Evolutionary conservation across 2,797 vertebrate genomes (phyloP).

Genomic region (Macrochelys suwanniensis): DNA sequence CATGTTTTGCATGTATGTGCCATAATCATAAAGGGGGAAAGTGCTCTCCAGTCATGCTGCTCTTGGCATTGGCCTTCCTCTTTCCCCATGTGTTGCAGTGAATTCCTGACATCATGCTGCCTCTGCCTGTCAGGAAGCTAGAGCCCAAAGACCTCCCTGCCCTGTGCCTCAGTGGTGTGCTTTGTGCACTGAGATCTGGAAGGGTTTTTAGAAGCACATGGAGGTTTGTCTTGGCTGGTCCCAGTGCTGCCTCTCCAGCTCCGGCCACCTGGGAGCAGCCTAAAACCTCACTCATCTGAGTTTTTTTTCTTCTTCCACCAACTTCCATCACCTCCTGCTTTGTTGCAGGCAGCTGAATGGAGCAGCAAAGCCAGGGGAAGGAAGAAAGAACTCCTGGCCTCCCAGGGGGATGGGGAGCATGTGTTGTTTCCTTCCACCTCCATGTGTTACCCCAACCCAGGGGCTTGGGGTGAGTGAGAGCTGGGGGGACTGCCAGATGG

Average conservation of each 20-base stretch:
- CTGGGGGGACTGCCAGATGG: not conserved
- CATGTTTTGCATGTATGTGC: not conserved
- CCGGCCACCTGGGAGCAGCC: not conserved
- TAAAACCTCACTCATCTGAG: not conserved
- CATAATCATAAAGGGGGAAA: not conserved
- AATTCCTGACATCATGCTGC: not conserved
- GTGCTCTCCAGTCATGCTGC: not conserved
- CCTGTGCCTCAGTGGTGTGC: not conserved
- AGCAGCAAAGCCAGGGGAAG: not conserved
- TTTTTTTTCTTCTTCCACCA: not conserved
- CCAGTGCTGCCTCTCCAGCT: not conserved
- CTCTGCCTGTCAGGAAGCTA: not conserved
- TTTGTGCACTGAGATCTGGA: not conserved
- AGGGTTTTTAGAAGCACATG: not conserved
- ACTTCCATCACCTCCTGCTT: not conserved
- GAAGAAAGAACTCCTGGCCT: not conserved
- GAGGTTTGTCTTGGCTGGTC: not conserved
- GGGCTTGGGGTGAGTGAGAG: not conserved
- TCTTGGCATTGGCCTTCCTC: not conserved
- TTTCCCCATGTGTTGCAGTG: not conserved
- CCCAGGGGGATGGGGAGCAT: not conserved
- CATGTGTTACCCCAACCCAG: not conserved
- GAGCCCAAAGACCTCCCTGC: not conserved
- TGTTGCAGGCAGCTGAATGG: not conserved
- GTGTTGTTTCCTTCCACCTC: not conserved